Base-by-base conservation (phyloP, 2,797 vertebrate species). In the Poliocrania exsul region DNA sequence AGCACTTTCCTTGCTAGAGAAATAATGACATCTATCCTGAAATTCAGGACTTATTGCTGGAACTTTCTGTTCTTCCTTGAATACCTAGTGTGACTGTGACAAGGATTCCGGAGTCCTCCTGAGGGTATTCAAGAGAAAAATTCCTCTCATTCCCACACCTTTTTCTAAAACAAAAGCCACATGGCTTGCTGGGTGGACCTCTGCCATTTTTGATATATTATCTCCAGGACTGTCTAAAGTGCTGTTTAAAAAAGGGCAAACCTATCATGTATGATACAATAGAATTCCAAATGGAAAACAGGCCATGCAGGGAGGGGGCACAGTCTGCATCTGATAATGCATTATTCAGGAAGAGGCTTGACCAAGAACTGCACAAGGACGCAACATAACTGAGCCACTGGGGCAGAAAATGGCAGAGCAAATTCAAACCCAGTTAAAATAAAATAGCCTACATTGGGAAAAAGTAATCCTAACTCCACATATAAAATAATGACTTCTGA, bases 101-200 rank as follows among this genome's bases (percentile, higher is more conserved):
- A 74, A 65, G 54, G 40, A 70, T 58, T 75, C 64, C 85, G 83
- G 58, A 86, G 60, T 42, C 28, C 71, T 71, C 64, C 79, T 49
- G 51, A 88, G 50, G 71, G 65, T 24, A 93, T 60, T 47, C 65
- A 66, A 83, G 73, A 61, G 24, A 65, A 57, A 85, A 93, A 80
- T 5, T 46, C 58, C 61, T 50, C 53, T 20, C n/a, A 26, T 75
- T 81, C 64, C 58, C 57, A 83, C 46, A n/a, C 67, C 47, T 65
- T 66, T 81, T 74, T 72, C 51, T 75, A 62, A 88, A 90, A 69
- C 75, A 88, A 84, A 89, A 81, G 87, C 81, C 78, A 84, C 44
- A 64, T 33, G 25, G 31, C 37, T 94, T 67, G 40, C 58, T 87
- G 60, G 50, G 71, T 69, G 29, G 71, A 75, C 10, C 13, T 28